Conservation (phyloP, 2,888 invertebrate species). For the Myathropa florea region DNA sequence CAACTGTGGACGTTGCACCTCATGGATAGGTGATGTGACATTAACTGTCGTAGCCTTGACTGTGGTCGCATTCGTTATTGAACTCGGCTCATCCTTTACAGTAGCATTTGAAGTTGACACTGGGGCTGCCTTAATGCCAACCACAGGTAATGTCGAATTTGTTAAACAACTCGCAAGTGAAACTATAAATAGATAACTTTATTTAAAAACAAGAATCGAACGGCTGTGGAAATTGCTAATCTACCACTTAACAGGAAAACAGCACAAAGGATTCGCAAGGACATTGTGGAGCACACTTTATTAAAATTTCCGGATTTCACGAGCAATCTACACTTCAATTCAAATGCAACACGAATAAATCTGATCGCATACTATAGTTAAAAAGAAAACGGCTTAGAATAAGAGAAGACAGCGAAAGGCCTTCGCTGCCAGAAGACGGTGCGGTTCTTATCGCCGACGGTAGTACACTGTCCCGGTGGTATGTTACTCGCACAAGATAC, state of each 20-base stretch:
- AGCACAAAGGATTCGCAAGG: conserved; percentile 36
- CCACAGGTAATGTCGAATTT: conserved; percentile 7
- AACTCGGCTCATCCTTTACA: neutral
- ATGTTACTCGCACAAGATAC: conserved; percentile 41
- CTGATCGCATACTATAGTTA: conserved; percentile 15
- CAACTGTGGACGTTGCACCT: conserved; percentile 51
- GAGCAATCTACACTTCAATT: neutral
- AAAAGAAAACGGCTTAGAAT: neutral
- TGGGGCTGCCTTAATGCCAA: neutral
- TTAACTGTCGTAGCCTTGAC: neutral
- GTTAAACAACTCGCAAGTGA: conserved; percentile 38
- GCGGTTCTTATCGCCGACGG: conserved; percentile 41
- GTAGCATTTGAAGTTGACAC: neutral
- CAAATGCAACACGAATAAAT: neutral
- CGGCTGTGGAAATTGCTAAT: neutral
- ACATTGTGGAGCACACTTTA: conserved; percentile 30
- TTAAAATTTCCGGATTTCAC: neutral
- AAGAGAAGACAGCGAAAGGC: neutral
- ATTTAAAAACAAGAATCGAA: neutral
- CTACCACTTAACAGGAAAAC: conserved; percentile 55
- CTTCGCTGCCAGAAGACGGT: neutral
- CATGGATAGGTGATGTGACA: neutral
- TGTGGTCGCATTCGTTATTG: neutral
- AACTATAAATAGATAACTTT: conserved; percentile 48
- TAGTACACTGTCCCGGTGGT: conserved; percentile 29